Percentiles rank a stretch among this genome's conserved stretches.
These are phyloP conservation scores for Diabrotica undecimpunctata DNA, from an alignment of 1,140 invertebrate species.

Conservation along the genomic window DNA sequence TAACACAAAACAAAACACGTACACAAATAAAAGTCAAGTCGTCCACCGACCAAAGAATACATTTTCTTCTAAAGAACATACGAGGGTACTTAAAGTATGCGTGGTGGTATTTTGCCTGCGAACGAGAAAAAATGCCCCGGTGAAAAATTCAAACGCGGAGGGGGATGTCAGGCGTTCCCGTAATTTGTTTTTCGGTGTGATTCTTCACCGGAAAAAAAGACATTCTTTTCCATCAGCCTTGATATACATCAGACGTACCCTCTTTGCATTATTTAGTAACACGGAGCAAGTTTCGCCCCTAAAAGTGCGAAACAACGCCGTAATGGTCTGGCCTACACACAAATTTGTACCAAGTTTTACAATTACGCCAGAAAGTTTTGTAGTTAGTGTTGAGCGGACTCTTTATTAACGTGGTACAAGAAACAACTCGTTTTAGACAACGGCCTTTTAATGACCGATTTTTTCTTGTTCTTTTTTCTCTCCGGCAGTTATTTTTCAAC, in stretches of 20 bases:
- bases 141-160: background rate
- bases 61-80: too few relatives aligned
- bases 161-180: background rate
- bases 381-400: constrained; percentile 36
- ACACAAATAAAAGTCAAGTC: too few relatives aligned
- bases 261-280: constrained; percentile 40
- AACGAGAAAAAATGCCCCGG: background rate
- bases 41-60: too few relatives aligned
- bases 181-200: constrained; percentile 37
- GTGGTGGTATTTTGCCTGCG: too few relatives aligned
- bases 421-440: constrained; percentile 22
- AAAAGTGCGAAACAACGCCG: constrained; percentile 39
- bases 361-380: constrained; percentile 38
- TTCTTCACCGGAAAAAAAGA: constrained; percentile 26
- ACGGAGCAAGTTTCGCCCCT: constrained; percentile 30
- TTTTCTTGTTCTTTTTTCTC: background rate
- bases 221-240: constrained; percentile 36
- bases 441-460: constrained; percentile 19
- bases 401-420: constrained; percentile 28
- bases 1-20: too few relatives aligned
- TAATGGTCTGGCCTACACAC: constrained; percentile 36
- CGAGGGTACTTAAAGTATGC: too few relatives aligned
- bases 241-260: constrained; percentile 37
- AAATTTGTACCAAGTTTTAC: constrained; percentile 40
- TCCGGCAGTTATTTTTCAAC: constrained; percentile 5